Percentiles rank a stretch among this genome's conserved stretches.
Conservation (phyloP, 2,113 vertebrate species). For the Rhinogobius similis region DNA sequence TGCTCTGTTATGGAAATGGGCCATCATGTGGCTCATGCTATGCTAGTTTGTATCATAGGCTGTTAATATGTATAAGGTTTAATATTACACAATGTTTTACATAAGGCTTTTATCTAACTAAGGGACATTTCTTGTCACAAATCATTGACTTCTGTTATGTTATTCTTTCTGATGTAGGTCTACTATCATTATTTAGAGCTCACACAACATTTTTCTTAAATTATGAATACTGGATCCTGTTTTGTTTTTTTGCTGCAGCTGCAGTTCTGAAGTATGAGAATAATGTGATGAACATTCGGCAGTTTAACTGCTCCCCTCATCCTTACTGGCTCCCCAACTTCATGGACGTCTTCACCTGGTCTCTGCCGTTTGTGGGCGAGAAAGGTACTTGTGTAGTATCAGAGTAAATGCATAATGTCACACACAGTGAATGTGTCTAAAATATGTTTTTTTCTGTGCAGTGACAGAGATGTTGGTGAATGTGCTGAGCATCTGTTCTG, state of each 20-base stretch:
- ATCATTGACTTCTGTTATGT: not conserved
- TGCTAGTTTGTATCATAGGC: not conserved
- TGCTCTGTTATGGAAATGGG: not conserved
- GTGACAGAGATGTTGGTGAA: slow-evolving; percentile 86
- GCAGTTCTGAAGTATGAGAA: slow-evolving; percentile 85
- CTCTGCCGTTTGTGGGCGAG: slow-evolving; percentile 84
- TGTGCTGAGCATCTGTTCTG: slow-evolving; percentile 84
- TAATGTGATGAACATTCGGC: slow-evolving; percentile 86
- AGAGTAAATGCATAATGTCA: not conserved
- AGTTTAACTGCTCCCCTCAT: slow-evolving; percentile 85
- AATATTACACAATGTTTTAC: slow-evolving; percentile 7
- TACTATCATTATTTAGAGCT: not conserved
- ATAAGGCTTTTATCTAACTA: slow-evolving; percentile 7
- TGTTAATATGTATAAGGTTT: slow-evolving; percentile 6
- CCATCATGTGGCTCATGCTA: not conserved
- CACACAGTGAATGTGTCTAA: not conserved
- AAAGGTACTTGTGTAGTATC: slow-evolving; percentile 67
- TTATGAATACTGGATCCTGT: not conserved
- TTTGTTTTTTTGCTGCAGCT: slow-evolving; percentile 60
- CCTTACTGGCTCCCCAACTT: slow-evolving; percentile 87
- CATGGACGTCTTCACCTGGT: slow-evolving; percentile 88
- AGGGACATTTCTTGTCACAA: slow-evolving; percentile 5
- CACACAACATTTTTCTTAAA: not conserved
- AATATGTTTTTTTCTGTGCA: slow-evolving; percentile 35
- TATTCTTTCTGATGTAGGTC: not conserved